Evolutionary conservation across 2,797 vertebrate species (phyloP).

Genomic region (Notamacropus eugenii): DNA sequence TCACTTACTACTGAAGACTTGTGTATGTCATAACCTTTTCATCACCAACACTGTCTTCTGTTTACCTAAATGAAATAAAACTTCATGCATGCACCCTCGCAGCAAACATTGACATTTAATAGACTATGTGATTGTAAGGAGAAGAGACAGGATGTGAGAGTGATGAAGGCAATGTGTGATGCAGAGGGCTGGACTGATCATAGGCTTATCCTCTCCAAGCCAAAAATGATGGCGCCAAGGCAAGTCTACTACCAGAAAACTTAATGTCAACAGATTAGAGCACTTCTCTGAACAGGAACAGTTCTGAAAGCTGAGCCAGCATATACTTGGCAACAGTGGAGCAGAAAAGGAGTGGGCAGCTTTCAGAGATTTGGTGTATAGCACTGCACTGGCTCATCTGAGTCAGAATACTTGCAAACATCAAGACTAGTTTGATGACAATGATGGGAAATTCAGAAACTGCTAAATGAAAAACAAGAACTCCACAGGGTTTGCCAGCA

Average conservation of each 20-base stretch:
- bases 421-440: not conserved
- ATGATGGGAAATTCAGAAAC: not conserved
- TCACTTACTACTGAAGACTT: too few relatives aligned
- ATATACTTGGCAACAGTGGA: not conserved
- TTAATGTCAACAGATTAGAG: not conserved
- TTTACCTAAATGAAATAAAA: too few relatives aligned
- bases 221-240: not conserved
- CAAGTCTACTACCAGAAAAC: not conserved
- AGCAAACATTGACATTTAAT: too few relatives aligned
- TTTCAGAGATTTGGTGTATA: not conserved
- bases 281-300: not conserved
- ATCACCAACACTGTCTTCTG: too few relatives aligned
- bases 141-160: too few relatives aligned
- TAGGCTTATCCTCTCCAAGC: too few relatives aligned
- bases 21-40: too few relatives aligned
- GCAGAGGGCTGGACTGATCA: not conserved
- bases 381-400: not conserved
- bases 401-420: not conserved
- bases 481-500: not conserved
- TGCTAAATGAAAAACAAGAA: not conserved
- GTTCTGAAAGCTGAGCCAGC: not conserved
- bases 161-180: too few relatives aligned
- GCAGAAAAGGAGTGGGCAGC: not conserved
- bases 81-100: too few relatives aligned
- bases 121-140: too few relatives aligned